Evolutionary conservation across 2,888 invertebrate species (phyloP), one percentile per base, ranked within the genome.

Genomic region (Parnassius orleans): DNA sequence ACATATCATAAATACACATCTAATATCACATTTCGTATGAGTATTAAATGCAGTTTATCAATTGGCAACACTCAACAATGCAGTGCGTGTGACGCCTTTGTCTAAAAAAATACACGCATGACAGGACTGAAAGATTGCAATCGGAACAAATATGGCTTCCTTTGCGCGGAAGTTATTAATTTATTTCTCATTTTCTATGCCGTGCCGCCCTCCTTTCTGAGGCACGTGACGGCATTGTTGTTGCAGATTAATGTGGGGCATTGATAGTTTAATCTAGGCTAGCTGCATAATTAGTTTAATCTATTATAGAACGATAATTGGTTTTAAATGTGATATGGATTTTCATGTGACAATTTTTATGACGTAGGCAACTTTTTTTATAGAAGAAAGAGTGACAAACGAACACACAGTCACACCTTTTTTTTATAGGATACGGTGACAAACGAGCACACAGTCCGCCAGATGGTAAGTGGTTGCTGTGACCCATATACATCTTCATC

Each of bases 91-190:
- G 67, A 72, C 68, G 69, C 50, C 64, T 62, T 61, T 61, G 61
- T 53, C 53, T 44, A 19, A 56, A 48, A 48, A 48, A 48, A 48
- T 48, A 52, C 55, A 47, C 61, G 52, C 61, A 52, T n/a, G 19
- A 24, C 43, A 47, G 41, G 53, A n/a, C 61, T 53, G 47, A 53
- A 33, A 68, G 74, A 76, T 78, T 72, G 63, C 62, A 66, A 75
- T 76, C 76, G 65, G 63, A 69, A 70, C 73, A 68, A 63, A 68
- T 73, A 79, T 64, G 83, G 85, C 75, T 84, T 85, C 84, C 69
- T 62, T 75, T 83, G 76, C 70, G 77, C 58, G 46, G 60, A 77
- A 61, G 52, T 53, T 72, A 76, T 77, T 77, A 80, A 84, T 83
- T 78, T 74, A 77, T 78, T 79, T 80, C 76, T 75, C 78, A 83